phyloP scores from a whole-genome alignment of 2,888 invertebrate genomes.

The Pristionchus maxplancki region DNA sequence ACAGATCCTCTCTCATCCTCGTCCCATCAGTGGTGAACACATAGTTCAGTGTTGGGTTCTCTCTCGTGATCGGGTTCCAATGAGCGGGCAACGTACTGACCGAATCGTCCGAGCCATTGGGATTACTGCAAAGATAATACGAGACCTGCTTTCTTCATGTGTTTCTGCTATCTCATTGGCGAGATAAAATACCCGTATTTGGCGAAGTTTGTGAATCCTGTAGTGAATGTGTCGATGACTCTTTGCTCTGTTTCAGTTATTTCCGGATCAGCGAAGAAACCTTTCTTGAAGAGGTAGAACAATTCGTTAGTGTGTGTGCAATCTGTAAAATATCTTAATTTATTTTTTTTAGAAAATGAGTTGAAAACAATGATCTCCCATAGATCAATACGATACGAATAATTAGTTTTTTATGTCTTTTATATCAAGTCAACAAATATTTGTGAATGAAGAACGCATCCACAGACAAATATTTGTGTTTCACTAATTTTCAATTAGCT shows the following conservation, averaged over 20 bases:
- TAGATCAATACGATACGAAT: no score
- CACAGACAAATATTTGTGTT: no score
- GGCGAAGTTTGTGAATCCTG: constrained; percentile 10
- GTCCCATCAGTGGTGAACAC: background rate
- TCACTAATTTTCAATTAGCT: no score
- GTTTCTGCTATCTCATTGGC: no score
- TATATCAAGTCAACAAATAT: no score
- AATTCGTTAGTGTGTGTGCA: background rate
- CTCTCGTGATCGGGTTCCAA: background rate
- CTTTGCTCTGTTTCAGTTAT: background rate
- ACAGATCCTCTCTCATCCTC: background rate
- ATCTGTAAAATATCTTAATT: background rate
- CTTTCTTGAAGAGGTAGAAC: constrained; percentile 1
- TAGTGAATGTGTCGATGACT: background rate
- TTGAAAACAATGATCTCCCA: no score
- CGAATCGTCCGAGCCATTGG: background rate
- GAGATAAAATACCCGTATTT: background rate
- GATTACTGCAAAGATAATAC: background rate
- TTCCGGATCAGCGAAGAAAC: background rate
- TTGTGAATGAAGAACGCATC: no score
- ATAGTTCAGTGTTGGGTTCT: background rate
- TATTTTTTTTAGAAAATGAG: no score
- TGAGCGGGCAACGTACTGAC: background rate
- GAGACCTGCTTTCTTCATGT: no score
- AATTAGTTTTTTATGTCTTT: no score